Base-by-base conservation (phyloP, 1,140 invertebrate genomes). In the Vanessa tameamea region DNA sequence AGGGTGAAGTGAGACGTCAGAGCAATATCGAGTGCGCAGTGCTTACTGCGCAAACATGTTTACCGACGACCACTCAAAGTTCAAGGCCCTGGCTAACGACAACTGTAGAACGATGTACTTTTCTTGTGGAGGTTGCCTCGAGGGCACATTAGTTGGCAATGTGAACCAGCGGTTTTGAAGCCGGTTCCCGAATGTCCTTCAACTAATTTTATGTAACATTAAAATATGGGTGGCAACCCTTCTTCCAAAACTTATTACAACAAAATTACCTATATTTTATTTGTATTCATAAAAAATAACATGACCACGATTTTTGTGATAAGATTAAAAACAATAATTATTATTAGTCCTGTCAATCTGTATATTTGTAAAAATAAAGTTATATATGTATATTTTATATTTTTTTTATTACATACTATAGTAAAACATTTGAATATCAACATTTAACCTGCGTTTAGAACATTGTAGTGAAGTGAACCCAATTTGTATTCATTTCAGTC, bases 31-130 rank as follows among this genome's bases (percentile, higher is more conserved):
- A 90, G 81, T 92, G 90, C 88, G 88, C 87, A 91, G 83, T 85
- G 84, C 72, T 76, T 75, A 83, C 84, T 82, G 84, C 87, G 85
- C 85, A 92, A 92, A 92, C 89, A 92, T 91, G 90, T 92, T 92
- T 92, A 89, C 89, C 77, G 81, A 73, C 83, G 80, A 76, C 81
- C 80, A 83, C 87, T 78, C 85, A 92, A 92, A 90, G 90, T 92
- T 92, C 89, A 92, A 92, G 90, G 90, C 82, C 81, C 85, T 69
- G 78, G 73, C 80, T 81, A 83, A 81, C 82, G 82, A 85, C 82
- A 76, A 84, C 79, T 83, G 83, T 72, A 78, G 82, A 86, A 84
- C 83, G 84, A 84, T 83, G 83, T 87, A 86, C 87, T 84, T 83
- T 84, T 79, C 82, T 85, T 83, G 80, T 77, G 82, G 82, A 86